Evolutionary conservation across 35 echinoderm and acorn worm genomes (phyloP).

Genomic region (Ophiothrix spiculata): DNA sequence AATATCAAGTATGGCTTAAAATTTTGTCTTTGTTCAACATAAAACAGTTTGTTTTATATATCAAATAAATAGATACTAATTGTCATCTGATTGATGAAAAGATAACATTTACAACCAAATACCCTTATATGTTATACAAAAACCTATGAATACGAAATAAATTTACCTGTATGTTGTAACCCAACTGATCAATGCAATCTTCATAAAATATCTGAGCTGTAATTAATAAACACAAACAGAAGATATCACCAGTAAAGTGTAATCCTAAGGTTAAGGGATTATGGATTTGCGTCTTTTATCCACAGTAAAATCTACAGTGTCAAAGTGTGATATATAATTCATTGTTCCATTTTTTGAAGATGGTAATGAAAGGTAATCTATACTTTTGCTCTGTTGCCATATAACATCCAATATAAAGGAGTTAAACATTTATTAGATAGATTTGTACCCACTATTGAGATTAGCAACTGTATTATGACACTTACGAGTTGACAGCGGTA

Average conservation of each 20-base stretch:
- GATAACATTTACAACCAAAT: too few relatives aligned
- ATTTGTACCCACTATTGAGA: not conserved
- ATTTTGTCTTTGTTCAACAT: not conserved
- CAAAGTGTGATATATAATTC: not conserved
- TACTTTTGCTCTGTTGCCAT: too few relatives aligned
- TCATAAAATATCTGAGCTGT: conserved; percentile 49
- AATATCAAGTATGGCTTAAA: too few relatives aligned
- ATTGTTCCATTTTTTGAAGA: too few relatives aligned
- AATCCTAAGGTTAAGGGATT: not conserved
- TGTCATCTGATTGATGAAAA: too few relatives aligned
- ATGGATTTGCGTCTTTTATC: not conserved
- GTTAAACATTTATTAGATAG: not conserved
- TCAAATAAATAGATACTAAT: too few relatives aligned
- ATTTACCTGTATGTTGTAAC: conserved; percentile 66
- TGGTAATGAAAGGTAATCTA: too few relatives aligned
- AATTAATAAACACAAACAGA: conserved; percentile 13
- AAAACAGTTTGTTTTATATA: too few relatives aligned
- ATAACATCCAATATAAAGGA: too few relatives aligned
- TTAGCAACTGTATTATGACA: not conserved
- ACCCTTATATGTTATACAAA: too few relatives aligned
- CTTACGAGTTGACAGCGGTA: conserved; percentile 44
- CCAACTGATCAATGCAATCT: conserved; percentile 54
- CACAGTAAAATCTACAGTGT: not conserved
- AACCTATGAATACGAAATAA: not conserved
- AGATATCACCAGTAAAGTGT: not conserved